phyloP scores from a whole-genome alignment of 2,113 vertebrate genomes.

The Anarhynchus alexandrinus region DNA sequence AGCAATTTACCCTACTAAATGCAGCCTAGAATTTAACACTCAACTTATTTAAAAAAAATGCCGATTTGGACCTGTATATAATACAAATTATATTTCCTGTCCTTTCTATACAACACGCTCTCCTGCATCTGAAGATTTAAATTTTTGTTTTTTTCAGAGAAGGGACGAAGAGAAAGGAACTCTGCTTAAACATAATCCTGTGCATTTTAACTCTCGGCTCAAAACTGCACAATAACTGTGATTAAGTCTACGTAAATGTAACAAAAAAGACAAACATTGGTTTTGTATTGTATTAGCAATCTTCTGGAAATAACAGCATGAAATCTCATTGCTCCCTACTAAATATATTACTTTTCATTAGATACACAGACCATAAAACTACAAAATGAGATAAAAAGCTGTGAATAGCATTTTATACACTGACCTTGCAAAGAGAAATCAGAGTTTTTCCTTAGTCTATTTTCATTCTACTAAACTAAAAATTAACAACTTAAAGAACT shows the following conservation, averaged over 20 bases:
- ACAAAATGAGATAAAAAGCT: slow-evolving; percentile 29
- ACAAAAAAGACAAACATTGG: background rate
- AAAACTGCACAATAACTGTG: background rate
- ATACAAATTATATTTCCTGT: background rate
- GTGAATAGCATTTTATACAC: slow-evolving; percentile 28
- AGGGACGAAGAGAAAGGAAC: background rate
- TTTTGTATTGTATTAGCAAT: slow-evolving; percentile 11
- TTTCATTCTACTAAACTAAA: background rate
- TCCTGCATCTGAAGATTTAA: background rate
- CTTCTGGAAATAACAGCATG: slow-evolving; percentile 15
- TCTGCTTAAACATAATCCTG: background rate
- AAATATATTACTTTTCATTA: slow-evolving; percentile 42
- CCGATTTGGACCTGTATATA: background rate
- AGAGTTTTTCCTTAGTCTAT: background rate
- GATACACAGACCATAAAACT: slow-evolving; percentile 18
- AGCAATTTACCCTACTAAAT: slow-evolving; percentile 44
- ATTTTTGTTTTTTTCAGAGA: background rate
- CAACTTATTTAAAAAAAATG: background rate
- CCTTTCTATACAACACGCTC: background rate
- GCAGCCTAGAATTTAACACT: slow-evolving; percentile 57
- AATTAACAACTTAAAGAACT: background rate
- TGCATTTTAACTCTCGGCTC: background rate
- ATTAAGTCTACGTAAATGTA: slow-evolving; percentile 20
- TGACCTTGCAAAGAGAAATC: background rate
- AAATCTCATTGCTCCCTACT: slow-evolving; percentile 32